A percentile compares a stretch with the other conserved stretches of the same genome.
Evolutionary conservation across 2,113 vertebrate genomes (phyloP).

Genomic region (Chunga burmeisteri): DNA sequence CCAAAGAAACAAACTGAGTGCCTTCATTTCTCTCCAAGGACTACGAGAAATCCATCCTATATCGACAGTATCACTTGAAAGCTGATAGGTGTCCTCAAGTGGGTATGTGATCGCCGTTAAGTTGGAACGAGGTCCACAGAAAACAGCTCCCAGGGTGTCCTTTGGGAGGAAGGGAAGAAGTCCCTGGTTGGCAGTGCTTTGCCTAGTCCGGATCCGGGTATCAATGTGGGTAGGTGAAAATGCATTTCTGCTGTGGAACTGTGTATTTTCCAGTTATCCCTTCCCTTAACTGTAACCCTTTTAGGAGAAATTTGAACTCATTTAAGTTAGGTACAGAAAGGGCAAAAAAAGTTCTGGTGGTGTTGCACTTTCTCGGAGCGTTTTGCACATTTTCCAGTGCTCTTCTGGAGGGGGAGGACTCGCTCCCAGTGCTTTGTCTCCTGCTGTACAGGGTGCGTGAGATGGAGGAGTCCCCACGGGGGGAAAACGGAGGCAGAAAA

Average conservation of each 20-base stretch:
- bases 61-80: not conserved
- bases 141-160: not conserved
- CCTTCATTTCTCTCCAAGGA: not conserved
- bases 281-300: not conserved
- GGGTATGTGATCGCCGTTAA: fast-evolving
- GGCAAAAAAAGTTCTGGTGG: not conserved
- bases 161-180: not conserved
- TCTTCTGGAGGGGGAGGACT: not conserved
- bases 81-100: not conserved
- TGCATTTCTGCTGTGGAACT: not conserved
- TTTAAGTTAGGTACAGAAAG: not conserved
- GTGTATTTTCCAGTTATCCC: not conserved
- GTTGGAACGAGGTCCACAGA: not conserved
- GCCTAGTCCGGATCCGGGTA: not conserved
- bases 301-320: not conserved
- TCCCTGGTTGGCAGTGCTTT: not conserved
- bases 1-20: not conserved
- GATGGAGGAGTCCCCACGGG: not conserved
- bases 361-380: not conserved
- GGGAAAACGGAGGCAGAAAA: not conserved
- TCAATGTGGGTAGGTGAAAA: not conserved
- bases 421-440: not conserved
- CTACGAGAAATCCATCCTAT: not conserved
- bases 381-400: not conserved
- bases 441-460: not conserved